Conservation (phyloP, 2,888 invertebrate species). For the Panzeria rudis region DNA sequence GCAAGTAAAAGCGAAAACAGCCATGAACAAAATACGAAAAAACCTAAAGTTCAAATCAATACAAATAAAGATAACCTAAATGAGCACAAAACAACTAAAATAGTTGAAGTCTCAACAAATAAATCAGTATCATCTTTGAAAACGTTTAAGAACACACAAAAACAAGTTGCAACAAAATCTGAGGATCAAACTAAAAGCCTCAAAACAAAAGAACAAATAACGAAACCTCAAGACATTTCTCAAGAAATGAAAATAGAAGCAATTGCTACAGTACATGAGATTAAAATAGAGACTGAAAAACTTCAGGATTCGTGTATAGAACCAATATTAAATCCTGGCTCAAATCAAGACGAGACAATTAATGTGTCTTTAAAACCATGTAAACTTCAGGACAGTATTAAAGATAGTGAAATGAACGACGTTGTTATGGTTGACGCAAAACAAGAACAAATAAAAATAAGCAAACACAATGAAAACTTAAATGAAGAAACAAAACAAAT, state of each 20-base stretch:
- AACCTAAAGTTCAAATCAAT: background rate
- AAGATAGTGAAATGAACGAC: background rate
- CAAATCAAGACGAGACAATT: background rate
- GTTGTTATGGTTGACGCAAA: background rate
- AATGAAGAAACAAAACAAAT: background rate
- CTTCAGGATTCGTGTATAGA: background rate
- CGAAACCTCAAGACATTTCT: background rate
- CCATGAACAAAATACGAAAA: background rate
- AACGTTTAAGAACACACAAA: background rate
- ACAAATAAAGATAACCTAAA: background rate
- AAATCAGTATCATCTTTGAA: constrained; percentile 19
- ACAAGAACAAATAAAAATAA: background rate
- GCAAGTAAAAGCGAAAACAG: background rate
- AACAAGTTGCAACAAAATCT: background rate
- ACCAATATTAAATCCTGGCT: background rate
- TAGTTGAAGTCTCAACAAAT: background rate
- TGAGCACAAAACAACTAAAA: background rate
- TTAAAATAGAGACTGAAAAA: background rate
- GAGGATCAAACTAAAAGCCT: background rate
- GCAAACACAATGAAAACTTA: background rate
- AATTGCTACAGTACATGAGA: background rate
- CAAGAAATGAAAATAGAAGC: background rate
- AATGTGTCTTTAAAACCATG: background rate
- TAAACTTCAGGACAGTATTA: background rate
- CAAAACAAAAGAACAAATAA: background rate